phyloP scores from a whole-genome alignment of 2,888 invertebrate genomes.

The Uloborus plumipes region DNA sequence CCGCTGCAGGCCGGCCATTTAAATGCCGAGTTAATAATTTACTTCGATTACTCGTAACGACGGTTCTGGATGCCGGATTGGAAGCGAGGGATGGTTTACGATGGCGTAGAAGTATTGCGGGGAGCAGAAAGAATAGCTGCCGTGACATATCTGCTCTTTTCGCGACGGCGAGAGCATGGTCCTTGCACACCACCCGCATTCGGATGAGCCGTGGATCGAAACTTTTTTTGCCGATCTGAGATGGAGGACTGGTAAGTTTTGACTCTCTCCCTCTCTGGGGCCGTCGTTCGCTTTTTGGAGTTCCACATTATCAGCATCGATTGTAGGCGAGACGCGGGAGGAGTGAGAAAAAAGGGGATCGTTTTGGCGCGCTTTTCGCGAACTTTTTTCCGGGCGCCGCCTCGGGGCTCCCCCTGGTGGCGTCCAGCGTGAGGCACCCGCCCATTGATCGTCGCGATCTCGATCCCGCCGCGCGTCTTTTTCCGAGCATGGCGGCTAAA shows the following conservation, averaged over 20 bases:
- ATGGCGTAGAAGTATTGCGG: constrained; percentile 44
- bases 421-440: constrained; percentile 12
- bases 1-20: constrained; percentile 29
- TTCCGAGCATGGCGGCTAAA: constrained; percentile 39
- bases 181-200: not conserved
- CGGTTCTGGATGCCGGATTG: constrained; percentile 14
- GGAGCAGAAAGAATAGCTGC: constrained; percentile 37
- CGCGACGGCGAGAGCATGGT: constrained; percentile 26
- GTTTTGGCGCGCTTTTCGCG: constrained; percentile 20
- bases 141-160: constrained; percentile 27
- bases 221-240: not conserved
- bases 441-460: constrained; percentile 32
- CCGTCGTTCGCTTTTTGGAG: no score
- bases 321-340: not conserved
- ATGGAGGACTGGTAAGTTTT: constrained; percentile 56
- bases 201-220: constrained; percentile 2
- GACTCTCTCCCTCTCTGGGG: no score
- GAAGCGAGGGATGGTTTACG: constrained; percentile 50
- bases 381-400: constrained; percentile 18
- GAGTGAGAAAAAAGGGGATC: not conserved
- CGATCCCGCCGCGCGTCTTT: not conserved
- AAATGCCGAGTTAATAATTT: constrained; percentile 50
- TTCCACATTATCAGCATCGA: not conserved
- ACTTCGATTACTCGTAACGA: constrained; percentile 47
- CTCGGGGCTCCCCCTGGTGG: constrained; percentile 45